Percentiles rank a stretch among this genome's conserved stretches.
These are phyloP conservation scores for Danaus melanippus DNA, from an alignment of 1,140 invertebrate genomes.

Conservation along the genomic window DNA sequence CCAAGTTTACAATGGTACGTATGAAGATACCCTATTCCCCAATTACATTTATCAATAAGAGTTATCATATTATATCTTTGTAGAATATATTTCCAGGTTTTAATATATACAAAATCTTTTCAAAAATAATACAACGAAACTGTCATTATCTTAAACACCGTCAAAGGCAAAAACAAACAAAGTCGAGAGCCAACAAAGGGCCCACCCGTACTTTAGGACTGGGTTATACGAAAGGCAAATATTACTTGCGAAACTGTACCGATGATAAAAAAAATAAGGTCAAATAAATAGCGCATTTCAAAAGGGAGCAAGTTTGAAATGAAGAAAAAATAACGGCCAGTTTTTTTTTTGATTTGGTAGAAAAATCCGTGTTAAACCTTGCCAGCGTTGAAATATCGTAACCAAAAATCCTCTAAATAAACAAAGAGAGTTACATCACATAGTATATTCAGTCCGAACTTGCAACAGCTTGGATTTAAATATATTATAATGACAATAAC, in stretches of 20 bases:
- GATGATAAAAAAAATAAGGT: slow-evolving; percentile 11
- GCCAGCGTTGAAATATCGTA: not conserved
- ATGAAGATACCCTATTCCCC: too few relatives aligned
- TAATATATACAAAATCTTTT: too few relatives aligned
- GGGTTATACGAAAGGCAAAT: slow-evolving; percentile 16
- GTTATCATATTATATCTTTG: too few relatives aligned
- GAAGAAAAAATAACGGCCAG: too few relatives aligned
- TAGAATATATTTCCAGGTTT: too few relatives aligned
- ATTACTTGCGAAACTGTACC: slow-evolving; percentile 11
- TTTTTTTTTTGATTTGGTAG: too few relatives aligned
- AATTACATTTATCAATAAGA: too few relatives aligned
- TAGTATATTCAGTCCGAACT: slow-evolving; percentile 31
- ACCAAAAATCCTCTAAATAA: slow-evolving; percentile 7
- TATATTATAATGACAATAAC: slow-evolving; percentile 57
- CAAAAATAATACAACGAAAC: slow-evolving; percentile 3
- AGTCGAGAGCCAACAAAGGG: slow-evolving; percentile 10
- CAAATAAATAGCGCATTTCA: slow-evolving; percentile 4
- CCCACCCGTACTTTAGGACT: slow-evolving; percentile 17
- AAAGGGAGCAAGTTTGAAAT: too few relatives aligned
- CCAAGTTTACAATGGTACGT: too few relatives aligned
- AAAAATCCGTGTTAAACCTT: too few relatives aligned
- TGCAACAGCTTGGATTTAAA: slow-evolving; percentile 41
- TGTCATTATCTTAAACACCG: slow-evolving; percentile 11
- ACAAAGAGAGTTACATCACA: slow-evolving; percentile 28
- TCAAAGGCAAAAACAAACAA: slow-evolving; percentile 8